Conservation (phyloP, 1,140 invertebrate species). For the Dreissena polymorpha region DNA sequence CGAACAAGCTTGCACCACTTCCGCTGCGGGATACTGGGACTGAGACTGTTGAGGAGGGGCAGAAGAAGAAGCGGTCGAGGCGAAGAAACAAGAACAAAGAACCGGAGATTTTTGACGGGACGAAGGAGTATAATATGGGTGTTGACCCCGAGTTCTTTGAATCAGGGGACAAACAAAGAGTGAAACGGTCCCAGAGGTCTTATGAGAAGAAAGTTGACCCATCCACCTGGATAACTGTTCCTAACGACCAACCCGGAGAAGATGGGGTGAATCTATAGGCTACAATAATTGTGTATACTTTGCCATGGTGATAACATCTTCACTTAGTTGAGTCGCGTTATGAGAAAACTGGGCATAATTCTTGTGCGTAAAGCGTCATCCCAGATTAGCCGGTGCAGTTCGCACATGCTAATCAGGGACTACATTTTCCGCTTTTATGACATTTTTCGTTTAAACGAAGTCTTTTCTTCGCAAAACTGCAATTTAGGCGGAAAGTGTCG, state of each 20-base stretch:
- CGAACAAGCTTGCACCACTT: slow-evolving; percentile 20
- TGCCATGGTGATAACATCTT: too few species aligned
- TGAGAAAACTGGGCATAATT: too few species aligned
- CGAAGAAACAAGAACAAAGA: slow-evolving; percentile 60
- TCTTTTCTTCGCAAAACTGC: too few species aligned
- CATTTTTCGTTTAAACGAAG: too few species aligned
- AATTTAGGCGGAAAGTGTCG: too few species aligned
- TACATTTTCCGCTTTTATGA: too few species aligned
- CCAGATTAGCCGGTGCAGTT: too few species aligned
- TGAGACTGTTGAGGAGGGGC: slow-evolving; percentile 23
- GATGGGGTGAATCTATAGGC: background rate
- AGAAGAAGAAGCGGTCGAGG: slow-evolving; percentile 41
- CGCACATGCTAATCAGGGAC: too few species aligned
- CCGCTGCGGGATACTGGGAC: slow-evolving; percentile 30
- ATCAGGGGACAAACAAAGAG: slow-evolving; percentile 56
- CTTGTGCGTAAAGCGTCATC: too few species aligned
- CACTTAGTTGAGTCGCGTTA: too few species aligned
- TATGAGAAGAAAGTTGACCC: slow-evolving; percentile 55
- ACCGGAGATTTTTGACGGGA: slow-evolving; percentile 63
- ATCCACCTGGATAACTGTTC: slow-evolving; percentile 58
- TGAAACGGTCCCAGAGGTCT: slow-evolving; percentile 61
- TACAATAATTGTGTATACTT: too few species aligned
- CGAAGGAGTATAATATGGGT: slow-evolving; percentile 61
- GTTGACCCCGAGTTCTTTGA: slow-evolving; percentile 59
- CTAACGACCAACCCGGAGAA: slow-evolving; percentile 48